Conservation (phyloP, 2,888 invertebrate genomes). For the Schizaphis graminum region DNA sequence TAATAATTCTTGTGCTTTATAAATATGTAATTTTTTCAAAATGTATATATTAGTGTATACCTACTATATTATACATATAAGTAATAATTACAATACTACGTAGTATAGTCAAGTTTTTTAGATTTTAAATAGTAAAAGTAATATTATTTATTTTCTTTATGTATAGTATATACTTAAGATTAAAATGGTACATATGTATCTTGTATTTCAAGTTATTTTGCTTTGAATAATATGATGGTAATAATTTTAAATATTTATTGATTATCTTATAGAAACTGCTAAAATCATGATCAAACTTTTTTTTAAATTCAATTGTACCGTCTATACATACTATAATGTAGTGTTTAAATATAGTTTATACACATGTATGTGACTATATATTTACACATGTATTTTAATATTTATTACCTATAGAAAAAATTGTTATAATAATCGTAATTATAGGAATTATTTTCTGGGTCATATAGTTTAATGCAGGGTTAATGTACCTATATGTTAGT, state of each 20-base stretch:
- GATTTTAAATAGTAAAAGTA: not conserved
- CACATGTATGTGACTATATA: not conserved
- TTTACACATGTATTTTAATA: not conserved
- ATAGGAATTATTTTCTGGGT: conserved; percentile 44
- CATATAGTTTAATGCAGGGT: conserved; percentile 20
- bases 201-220: not conserved
- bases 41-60: too few relatives aligned
- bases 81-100: not conserved
- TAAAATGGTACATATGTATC: not conserved
- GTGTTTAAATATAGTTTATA: not conserved
- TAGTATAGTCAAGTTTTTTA: not conserved
- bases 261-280: not conserved
- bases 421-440: not conserved
- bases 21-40: too few relatives aligned
- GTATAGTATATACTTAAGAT: not conserved
- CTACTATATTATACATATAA: too few relatives aligned
- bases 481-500: conserved; percentile 44
- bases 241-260: not conserved
- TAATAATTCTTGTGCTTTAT: not conserved
- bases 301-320: not conserved
- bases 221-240: not conserved
- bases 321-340: not conserved
- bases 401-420: not conserved
- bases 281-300: not conserved
- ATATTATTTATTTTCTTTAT: not conserved